Evolutionary conservation across 2,888 invertebrate species (phyloP).

Genomic region (Tipula confusa): DNA sequence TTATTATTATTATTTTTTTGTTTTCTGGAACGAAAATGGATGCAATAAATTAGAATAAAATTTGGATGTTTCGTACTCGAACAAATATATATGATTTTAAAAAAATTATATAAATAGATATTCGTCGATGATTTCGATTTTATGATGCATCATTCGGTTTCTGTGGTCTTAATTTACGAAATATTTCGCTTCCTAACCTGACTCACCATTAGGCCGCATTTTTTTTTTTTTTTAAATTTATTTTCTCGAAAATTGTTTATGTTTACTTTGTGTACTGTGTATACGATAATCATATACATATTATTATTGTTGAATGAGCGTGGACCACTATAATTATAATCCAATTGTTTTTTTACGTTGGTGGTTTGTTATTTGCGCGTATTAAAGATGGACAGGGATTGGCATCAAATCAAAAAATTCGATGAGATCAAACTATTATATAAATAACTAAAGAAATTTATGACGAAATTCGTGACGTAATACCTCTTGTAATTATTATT

Average conservation of each 20-base stretch:
- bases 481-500: background rate
- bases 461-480: slow-evolving; percentile 4
- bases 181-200: background rate
- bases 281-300: background rate
- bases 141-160: background rate
- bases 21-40: slow-evolving; percentile 12
- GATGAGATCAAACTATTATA: background rate
- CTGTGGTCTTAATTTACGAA: background rate
- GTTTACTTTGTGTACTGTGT: background rate
- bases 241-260: background rate
- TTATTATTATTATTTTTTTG: background rate
- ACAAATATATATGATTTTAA: background rate
- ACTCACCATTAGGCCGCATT: background rate
- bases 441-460: background rate
- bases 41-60: slow-evolving; percentile 16
- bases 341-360: background rate
- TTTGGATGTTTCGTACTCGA: background rate
- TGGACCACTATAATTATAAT: background rate
- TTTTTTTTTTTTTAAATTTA: too few species aligned
- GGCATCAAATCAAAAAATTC: background rate
- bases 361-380: background rate
- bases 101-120: background rate
- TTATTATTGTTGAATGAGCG: background rate
- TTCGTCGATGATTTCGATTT: background rate
- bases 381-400: background rate